Base-by-base conservation (phyloP, 1,140 invertebrate species). In the Uloborus diversus region DNA sequence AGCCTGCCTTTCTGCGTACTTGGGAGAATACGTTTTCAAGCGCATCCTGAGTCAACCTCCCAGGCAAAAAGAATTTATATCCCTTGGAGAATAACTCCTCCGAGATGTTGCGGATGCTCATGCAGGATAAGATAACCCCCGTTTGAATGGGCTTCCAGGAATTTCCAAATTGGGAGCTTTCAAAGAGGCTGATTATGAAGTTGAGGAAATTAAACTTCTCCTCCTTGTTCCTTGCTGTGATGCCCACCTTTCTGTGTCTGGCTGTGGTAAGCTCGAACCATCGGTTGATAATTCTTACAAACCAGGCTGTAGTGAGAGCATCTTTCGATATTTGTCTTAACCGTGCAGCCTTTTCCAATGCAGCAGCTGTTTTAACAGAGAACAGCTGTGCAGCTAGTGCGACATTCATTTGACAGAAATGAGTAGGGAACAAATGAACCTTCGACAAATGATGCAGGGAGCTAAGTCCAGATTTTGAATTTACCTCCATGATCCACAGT, bases 11-110 rank as follows among this genome's bases (percentile, higher is more conserved):
- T 14, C 33, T 33, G 4, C 61, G 14, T 3, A 64, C 20, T 64
- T 64, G 61, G 3, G 61, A 64, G 20, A 64, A 64, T 4, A 64
- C 33, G 37, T 64, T 64, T 28, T 64, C 61, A 4, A 64, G 23
- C 4, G 61, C 61, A 28, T 64, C 61, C 37, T 64, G 61, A 4
- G 61, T 64, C 4, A 64, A 7, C 9, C 61, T 33, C 3, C 61
- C 32, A 27, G 56, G 56, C 5, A 59, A 59, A 59, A 59, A 59
- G 25, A n/a, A 59, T 7, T 4, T 4, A 59, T 59, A 59, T n/a
- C 56, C 56, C 17, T n/a, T 17, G 30, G 3, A 7, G 30, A 59
- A 17, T 5, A 3, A 28, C 3, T 25, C 4, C 5, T 59, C 4
- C 3, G 56, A 3, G 14, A 59, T 11, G 9, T 59, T 5, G 5